Evolutionary conservation across 2,888 invertebrate genomes (phyloP).

Genomic region (Stictocephala bisonia): DNA sequence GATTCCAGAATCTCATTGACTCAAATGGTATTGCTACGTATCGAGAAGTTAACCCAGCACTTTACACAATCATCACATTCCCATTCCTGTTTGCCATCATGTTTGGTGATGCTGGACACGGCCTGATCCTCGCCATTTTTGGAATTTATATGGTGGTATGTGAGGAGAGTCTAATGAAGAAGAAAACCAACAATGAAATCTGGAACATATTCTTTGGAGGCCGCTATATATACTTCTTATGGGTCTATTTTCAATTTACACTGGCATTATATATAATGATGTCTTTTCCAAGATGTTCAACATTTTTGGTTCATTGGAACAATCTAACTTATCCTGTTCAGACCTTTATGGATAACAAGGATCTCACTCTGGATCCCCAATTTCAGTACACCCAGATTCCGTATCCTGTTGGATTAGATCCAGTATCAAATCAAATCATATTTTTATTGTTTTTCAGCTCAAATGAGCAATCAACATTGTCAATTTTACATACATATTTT

Average conservation of each 20-base stretch:
- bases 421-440: too few species aligned
- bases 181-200: constrained; percentile 72
- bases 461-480: too few species aligned
- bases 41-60: constrained; percentile 89
- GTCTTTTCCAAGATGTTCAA: constrained; percentile 78
- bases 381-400: constrained; percentile 66
- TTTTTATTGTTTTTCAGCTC: too few species aligned
- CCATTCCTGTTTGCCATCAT: constrained; percentile 73
- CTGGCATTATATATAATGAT: constrained; percentile 80
- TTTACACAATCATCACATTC: constrained; percentile 71
- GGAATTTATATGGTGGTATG: constrained; percentile 83
- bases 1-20: constrained; percentile 93
- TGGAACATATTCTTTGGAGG: constrained; percentile 80
- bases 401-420: constrained; percentile 79
- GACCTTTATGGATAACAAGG: constrained; percentile 62
- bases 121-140: constrained; percentile 82
- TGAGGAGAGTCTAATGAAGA: constrained; percentile 70
- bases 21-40: constrained; percentile 93
- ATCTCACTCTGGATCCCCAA: constrained; percentile 67
- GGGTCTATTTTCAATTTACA: constrained; percentile 80
- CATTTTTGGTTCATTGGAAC: constrained; percentile 76
- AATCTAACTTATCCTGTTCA: constrained; percentile 59
- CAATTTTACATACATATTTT: too few species aligned
- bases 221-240: constrained; percentile 79
- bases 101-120: constrained; percentile 74